A percentile compares a stretch with the other conserved stretches of the same genome.
Evolutionary conservation across 2,888 invertebrate species (phyloP).

Genomic region (Argyra leucocephala): DNA sequence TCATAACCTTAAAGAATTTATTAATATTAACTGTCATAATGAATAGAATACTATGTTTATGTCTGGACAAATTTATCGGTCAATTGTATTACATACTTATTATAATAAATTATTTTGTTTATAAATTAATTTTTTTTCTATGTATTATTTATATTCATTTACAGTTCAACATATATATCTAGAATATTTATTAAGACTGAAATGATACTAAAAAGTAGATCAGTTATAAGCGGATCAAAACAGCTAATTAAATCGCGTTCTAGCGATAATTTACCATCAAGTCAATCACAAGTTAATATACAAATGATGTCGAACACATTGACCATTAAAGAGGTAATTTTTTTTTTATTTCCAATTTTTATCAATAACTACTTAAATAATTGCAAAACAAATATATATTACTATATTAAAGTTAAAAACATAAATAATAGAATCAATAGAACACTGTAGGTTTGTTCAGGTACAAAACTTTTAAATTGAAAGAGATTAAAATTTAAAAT

Average conservation of each 20-base stretch:
- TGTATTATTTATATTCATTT: conserved; percentile 20
- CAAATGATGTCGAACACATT: conserved; percentile 92
- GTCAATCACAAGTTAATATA: conserved; percentile 87
- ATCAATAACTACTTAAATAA: conserved; percentile 4
- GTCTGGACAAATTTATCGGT: too few species aligned
- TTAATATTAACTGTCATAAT: too few species aligned
- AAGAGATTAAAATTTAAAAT: too few species aligned
- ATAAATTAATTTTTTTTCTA: conserved; percentile 7
- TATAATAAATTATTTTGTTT: background rate
- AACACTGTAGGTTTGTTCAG: too few species aligned
- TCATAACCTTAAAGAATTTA: too few species aligned
- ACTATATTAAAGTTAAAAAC: too few species aligned
- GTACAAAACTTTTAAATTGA: too few species aligned
- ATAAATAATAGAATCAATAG: too few species aligned
- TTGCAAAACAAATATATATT: background rate
- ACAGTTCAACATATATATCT: conserved; percentile 84
- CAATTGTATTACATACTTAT: too few species aligned
- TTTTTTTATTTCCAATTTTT: conserved; percentile 9
- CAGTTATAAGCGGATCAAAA: conserved; percentile 64
- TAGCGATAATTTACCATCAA: conserved; percentile 81
- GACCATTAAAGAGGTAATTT: conserved; percentile 79
- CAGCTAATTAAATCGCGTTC: conserved; percentile 74
- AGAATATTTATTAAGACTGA: conserved; percentile 88
- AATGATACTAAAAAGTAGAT: conserved; percentile 84
- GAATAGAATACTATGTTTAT: too few species aligned